These are phyloP conservation scores for Nannospalax galili DNA, from an alignment of 2,113 vertebrate species.

Conservation along the genomic window DNA sequence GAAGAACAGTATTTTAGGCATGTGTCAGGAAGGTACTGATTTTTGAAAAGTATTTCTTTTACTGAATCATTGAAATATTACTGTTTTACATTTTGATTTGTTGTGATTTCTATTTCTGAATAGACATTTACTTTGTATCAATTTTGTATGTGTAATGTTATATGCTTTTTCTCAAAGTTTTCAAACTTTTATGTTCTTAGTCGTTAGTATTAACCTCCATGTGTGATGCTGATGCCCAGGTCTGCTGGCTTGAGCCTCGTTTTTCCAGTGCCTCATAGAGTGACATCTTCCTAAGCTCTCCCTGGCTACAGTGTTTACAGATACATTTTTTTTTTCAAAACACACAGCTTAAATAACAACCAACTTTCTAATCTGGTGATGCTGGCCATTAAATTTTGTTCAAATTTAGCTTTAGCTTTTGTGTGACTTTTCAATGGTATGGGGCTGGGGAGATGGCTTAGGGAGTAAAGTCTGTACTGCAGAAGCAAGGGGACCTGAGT, in stretches of 20 bases:
- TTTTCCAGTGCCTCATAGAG: neutral
- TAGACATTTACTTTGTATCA: neutral
- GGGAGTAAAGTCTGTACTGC: neutral
- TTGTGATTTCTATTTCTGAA: neutral
- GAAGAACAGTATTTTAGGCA: neutral
- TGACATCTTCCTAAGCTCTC: neutral
- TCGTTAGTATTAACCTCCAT: too few relatives aligned
- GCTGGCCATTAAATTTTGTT: neutral
- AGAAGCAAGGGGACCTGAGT: neutral
- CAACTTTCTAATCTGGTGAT: neutral
- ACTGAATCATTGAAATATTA: neutral
- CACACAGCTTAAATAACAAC: neutral
- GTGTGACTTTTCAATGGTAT: neutral
- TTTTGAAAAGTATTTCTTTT: conserved; percentile 19
- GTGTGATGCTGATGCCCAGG: neutral
- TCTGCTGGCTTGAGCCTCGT: neutral
- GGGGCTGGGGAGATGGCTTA: neutral
- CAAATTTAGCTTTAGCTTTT: neutral
- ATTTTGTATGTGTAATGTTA: neutral
- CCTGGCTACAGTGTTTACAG: neutral
- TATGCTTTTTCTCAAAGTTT: neutral
- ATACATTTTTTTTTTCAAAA: neutral
- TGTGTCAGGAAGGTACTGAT: neutral
- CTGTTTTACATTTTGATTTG: neutral
- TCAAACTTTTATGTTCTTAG: neutral